Evolutionary conservation across 2,113 vertebrate genomes (phyloP).

Genomic region (Nothoprocta pentlandii): DNA sequence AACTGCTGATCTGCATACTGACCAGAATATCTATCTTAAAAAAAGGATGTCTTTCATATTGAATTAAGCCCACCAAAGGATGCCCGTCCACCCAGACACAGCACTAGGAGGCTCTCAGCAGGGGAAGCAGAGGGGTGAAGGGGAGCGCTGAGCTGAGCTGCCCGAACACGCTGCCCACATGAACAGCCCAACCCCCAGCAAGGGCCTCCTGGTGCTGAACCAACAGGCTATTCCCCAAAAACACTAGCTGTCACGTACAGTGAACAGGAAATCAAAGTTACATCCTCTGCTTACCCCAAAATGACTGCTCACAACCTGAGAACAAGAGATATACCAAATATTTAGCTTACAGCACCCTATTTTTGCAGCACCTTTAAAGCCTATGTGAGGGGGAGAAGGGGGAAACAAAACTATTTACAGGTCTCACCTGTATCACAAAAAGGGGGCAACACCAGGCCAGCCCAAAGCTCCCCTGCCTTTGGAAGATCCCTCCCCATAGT

Average conservation of each 20-base stretch:
- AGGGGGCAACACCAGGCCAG: background rate
- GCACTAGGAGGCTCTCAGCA: accelerated
- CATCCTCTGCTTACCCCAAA: background rate
- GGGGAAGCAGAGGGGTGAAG: background rate
- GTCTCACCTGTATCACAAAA: background rate
- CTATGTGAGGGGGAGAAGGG: too few relatives aligned
- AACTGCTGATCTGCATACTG: background rate
- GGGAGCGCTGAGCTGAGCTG: background rate
- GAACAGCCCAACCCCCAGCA: background rate
- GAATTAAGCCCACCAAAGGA: background rate
- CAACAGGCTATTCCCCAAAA: background rate
- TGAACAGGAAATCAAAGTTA: background rate
- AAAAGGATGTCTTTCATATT: background rate
- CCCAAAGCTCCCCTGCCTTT: accelerated
- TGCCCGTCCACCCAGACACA: background rate
- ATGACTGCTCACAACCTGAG: background rate
- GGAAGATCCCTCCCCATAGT: background rate
- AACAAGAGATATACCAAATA: background rate
- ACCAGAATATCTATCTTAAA: background rate
- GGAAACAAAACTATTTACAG: background rate
- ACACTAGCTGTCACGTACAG: accelerated
- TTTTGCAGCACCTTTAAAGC: background rate
- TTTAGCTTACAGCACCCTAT: accelerated
- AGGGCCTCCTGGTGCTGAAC: background rate
- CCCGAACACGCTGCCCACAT: background rate